These are phyloP conservation scores for Graptemys geographica DNA, from an alignment of 2,797 vertebrate species.

Conservation along the genomic window DNA sequence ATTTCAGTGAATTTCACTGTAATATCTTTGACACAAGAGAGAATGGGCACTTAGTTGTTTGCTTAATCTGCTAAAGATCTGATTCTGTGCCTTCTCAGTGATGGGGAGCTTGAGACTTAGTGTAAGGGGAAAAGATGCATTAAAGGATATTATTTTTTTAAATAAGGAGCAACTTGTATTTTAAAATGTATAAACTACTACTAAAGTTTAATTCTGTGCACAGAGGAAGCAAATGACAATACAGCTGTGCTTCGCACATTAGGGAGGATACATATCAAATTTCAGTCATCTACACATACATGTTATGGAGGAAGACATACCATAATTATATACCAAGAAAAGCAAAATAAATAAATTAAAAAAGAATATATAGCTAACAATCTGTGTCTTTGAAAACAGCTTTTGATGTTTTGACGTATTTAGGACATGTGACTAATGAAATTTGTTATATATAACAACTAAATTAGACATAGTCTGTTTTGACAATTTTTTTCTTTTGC, in stretches of 20 bases:
- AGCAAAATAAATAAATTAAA: background rate
- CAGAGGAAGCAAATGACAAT: background rate
- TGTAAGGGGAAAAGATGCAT: background rate
- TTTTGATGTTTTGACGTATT: background rate
- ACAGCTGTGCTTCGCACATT: background rate
- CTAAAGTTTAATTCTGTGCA: background rate
- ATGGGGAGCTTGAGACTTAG: background rate
- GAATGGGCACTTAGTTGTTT: background rate
- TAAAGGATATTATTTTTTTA: background rate
- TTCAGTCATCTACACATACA: background rate
- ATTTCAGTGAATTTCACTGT: background rate
- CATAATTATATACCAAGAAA: background rate
- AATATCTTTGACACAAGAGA: background rate
- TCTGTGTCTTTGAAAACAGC: background rate
- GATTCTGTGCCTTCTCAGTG: background rate
- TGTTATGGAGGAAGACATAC: background rate
- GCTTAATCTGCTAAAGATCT: background rate
- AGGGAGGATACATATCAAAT: background rate
- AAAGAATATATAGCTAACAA: background rate
- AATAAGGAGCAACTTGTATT: background rate
- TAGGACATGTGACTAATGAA: background rate
- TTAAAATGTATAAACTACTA: background rate
- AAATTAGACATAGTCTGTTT: background rate
- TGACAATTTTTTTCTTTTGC: slow-evolving; percentile 67
- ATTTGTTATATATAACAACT: background rate